Evolutionary conservation across 2,888 invertebrate genomes (phyloP), one percentile per base, ranked within the genome.

Genomic region (Peribatodes rhomboidaria): DNA sequence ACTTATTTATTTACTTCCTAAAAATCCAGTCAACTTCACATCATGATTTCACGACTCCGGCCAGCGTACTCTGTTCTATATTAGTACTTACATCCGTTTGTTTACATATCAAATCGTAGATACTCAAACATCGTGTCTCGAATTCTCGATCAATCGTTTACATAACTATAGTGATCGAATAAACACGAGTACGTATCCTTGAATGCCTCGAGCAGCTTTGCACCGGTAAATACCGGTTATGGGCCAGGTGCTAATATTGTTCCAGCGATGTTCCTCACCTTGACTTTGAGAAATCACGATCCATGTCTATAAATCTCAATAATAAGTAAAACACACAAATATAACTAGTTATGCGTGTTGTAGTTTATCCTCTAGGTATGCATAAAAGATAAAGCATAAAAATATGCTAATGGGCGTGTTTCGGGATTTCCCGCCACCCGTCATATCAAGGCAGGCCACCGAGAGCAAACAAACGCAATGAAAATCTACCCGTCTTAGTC

Each of bases 201-300:
- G 53, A 35, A 33, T 4, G 16, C 4, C 31, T 39, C 16, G 0
- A 49, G 58, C 11, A 37, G 33, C 46, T n/a, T 16, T 47, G 39
- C 47, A 54, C 54, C 52, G 42, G 55, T 61, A 22, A 44, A 52
- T 37, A 39, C 60, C 37, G 27, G 46, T 31, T 53, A 13, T 13
- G 22, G 18, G 11, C 13, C 59, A 44, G 59, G 44, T 53, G 60
- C 13, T 52, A 46, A 60, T 53, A 6, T 20, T 33, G 35, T 10
- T 31, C 2, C 22, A 27, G 20, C 18, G 35, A 11, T 33, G 50
- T n/a, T 33, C 22, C 13, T 58, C 11, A 4, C 60, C 53, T 60
- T 60, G 60, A 60, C 57, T 60, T 53, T 46, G 60, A 39, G 46
- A 60, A 44, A 33, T 54, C n/a, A 10, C 8, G n/a, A n/a, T n/a